phyloP scores from a whole-genome alignment of 2,888 invertebrate genomes.

The Dinocampus coccinellae region DNA sequence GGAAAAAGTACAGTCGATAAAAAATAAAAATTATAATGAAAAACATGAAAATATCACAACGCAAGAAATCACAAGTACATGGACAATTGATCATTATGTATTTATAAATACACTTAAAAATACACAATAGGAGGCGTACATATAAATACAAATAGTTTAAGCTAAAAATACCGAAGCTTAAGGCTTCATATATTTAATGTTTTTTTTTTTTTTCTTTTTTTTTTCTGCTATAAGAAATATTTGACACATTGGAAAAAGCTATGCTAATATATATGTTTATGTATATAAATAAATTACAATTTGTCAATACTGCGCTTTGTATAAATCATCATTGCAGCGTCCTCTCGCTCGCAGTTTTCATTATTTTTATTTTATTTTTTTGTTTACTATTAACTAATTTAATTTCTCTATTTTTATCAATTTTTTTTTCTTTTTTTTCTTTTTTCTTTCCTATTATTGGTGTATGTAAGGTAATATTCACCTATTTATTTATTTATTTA shows the following conservation, averaged over 20 bases:
- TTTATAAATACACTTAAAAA: slow-evolving; percentile 68
- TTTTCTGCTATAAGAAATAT: slow-evolving; percentile 35
- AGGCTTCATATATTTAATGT: slow-evolving; percentile 57
- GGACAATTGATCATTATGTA: slow-evolving; percentile 60
- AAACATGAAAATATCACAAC: neutral
- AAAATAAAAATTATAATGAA: neutral
- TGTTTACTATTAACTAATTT: slow-evolving; percentile 28
- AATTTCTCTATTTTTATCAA: slow-evolving; percentile 1
- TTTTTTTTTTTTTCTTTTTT: slow-evolving; percentile 42
- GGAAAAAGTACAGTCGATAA: slow-evolving; percentile 40
- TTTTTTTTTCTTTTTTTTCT: slow-evolving; percentile 16
- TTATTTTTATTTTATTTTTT: slow-evolving; percentile 12
- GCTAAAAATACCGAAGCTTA: slow-evolving; percentile 59
- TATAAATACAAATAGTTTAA: slow-evolving; percentile 66
- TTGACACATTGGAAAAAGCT: slow-evolving; percentile 51
- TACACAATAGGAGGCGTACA: slow-evolving; percentile 64
- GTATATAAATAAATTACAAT: slow-evolving; percentile 66
- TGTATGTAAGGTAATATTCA: slow-evolving; percentile 26
- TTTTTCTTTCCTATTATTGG: no score
- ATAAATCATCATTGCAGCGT: slow-evolving; percentile 57
- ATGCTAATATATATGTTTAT: slow-evolving; percentile 36
- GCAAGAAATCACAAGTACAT: slow-evolving; percentile 25
- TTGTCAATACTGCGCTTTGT: slow-evolving; percentile 66
- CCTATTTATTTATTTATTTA: no score
- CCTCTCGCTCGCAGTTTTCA: slow-evolving; percentile 53